Evolutionary conservation across 2,113 vertebrate species (phyloP).

Genomic region (Chionodraco myersi): DNA sequence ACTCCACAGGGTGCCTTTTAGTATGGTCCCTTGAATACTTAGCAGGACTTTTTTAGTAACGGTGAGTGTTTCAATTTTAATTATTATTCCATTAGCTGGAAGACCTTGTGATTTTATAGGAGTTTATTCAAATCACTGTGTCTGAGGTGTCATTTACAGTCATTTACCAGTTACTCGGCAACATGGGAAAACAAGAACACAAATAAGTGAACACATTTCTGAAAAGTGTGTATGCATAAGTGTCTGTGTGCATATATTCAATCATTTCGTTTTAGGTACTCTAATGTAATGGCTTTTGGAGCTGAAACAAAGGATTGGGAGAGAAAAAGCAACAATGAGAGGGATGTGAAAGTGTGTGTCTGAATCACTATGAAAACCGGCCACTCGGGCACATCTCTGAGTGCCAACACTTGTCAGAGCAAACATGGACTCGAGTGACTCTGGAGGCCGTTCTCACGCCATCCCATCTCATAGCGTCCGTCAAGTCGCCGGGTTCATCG

Average conservation of each 20-base stretch:
- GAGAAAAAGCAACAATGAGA: slow-evolving; percentile 5
- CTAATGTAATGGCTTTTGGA: slow-evolving; percentile 64
- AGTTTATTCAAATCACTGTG: too few species aligned
- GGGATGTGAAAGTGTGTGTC: slow-evolving; percentile 47
- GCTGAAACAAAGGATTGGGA: slow-evolving; percentile 62
- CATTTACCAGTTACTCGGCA: background rate
- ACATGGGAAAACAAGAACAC: background rate
- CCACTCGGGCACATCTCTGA: slow-evolving; percentile 65
- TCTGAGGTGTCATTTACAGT: background rate
- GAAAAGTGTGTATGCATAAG: background rate
- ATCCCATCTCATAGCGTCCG: slow-evolving; percentile 21
- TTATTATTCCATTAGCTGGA: background rate
- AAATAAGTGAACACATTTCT: background rate
- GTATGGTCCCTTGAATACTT: too few species aligned
- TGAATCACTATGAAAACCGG: slow-evolving; percentile 61
- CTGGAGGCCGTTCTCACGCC: slow-evolving; percentile 49
- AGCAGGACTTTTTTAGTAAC: too few species aligned
- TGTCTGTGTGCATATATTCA: slow-evolving; percentile 12
- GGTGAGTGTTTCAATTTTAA: background rate
- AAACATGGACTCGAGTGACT: slow-evolving; percentile 52
- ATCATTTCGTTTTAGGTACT: slow-evolving; percentile 52
- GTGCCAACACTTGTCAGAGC: slow-evolving; percentile 67
- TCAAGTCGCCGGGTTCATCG: slow-evolving; percentile 17
- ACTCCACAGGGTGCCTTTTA: background rate
- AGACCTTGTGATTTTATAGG: background rate